Percentiles rank a stretch among this genome's conserved stretches.
Conservation (phyloP, 1,140 invertebrate genomes). For the Drosophila jambulina region DNA sequence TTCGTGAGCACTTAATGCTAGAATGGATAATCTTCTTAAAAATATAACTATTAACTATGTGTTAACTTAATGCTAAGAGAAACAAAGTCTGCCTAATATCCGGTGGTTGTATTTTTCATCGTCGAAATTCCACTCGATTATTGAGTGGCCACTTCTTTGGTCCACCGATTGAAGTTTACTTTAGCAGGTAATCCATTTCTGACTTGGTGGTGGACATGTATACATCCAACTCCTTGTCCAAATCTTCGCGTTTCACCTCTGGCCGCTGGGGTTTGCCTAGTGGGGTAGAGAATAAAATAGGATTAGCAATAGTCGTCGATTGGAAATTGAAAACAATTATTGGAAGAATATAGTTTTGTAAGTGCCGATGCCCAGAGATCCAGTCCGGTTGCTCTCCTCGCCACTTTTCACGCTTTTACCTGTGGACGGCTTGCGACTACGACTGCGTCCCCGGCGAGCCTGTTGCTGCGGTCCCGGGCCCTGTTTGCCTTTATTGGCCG, state of each 20-base stretch:
- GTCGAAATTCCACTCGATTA: not conserved
- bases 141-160: slow-evolving; percentile 19
- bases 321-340: too few relatives aligned
- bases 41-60: slow-evolving; percentile 53
- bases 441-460: slow-evolving; percentile 78
- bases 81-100: slow-evolving; percentile 33
- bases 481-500: slow-evolving; percentile 43
- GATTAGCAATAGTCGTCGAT: slow-evolving; percentile 10
- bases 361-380: slow-evolving; percentile 29
- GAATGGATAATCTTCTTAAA: slow-evolving; percentile 37
- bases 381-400: slow-evolving; percentile 30
- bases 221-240: slow-evolving; percentile 82
- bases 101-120: slow-evolving; percentile 26
- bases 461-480: slow-evolving; percentile 36
- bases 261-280: slow-evolving; percentile 48
- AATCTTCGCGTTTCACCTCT: slow-evolving; percentile 79
- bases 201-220: slow-evolving; percentile 84
- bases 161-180: slow-evolving; percentile 40
- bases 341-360: slow-evolving; percentile 14
- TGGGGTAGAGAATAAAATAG: not conserved
- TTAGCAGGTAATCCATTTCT: slow-evolving; percentile 75
- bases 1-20: slow-evolving; percentile 7
- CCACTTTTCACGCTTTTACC: slow-evolving; percentile 80
- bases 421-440: slow-evolving; percentile 64
- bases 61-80: slow-evolving; percentile 46